These are phyloP conservation scores for Thumatha senex DNA, from an alignment of 2,888 invertebrate species.

Conservation along the genomic window DNA sequence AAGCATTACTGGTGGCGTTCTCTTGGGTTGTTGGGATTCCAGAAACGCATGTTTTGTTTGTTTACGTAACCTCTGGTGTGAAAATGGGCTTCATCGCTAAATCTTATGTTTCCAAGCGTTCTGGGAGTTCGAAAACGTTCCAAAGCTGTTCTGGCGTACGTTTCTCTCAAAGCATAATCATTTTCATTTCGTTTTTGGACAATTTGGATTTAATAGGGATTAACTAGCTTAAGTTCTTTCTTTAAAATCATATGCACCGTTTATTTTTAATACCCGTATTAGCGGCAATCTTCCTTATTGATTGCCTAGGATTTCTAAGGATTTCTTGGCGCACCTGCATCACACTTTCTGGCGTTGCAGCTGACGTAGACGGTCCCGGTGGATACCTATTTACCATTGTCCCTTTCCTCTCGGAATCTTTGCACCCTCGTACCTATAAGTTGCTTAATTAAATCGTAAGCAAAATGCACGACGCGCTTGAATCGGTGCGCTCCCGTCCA, in stretches of 20 bases:
- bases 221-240: neutral
- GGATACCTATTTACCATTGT: neutral
- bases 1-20: neutral
- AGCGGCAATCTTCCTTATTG: conserved; percentile 24
- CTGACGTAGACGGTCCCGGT: neutral
- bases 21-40: neutral
- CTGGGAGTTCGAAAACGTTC: neutral
- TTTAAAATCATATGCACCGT: conserved; percentile 1
- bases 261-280: conserved; percentile 17
- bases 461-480: conserved; percentile 1
- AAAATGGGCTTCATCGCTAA: conserved; percentile 1
- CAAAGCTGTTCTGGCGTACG: neutral
- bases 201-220: neutral
- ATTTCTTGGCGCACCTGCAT: neutral
- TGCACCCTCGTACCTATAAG: neutral
- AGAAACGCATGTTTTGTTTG: neutral
- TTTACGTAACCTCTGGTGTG: neutral
- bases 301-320: conserved; percentile 9
- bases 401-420: neutral
- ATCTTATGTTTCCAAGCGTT: neutral
- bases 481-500: conserved; percentile 1
- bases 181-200: neutral
- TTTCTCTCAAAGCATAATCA: neutral
- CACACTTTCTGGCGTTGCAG: neutral
- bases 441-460: neutral